Conservation (phyloP, 92 coral and sea anemone species). For the Chrysogorgia sp. region DNA sequence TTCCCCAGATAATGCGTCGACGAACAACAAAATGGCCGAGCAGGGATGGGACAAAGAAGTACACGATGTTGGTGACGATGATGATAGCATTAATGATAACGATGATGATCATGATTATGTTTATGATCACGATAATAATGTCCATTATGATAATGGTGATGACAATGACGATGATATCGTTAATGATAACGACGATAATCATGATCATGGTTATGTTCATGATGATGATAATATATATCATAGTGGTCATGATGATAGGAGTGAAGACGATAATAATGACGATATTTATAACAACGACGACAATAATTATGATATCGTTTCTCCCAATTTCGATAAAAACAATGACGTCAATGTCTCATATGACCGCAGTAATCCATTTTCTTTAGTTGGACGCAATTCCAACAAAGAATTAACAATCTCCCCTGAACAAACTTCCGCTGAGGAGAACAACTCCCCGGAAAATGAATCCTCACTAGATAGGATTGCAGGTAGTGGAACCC, state of each 20-base stretch:
- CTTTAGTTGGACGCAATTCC: neutral
- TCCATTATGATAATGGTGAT: neutral
- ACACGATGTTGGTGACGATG: conserved; percentile 9
- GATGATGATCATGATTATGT: neutral
- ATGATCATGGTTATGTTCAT: neutral
- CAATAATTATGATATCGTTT: too few relatives aligned
- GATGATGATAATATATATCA: neutral
- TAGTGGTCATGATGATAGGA: neutral
- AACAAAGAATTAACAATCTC: neutral
- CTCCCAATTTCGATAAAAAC: too few relatives aligned
- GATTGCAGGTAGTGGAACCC: neutral
- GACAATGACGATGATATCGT: neutral
- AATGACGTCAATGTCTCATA: too few relatives aligned
- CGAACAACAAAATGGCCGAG: neutral
- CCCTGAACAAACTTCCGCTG: too few relatives aligned
- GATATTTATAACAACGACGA: neutral
- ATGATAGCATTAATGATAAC: neutral
- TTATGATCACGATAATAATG: neutral
- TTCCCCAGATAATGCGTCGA: neutral
- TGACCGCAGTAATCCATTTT: neutral
- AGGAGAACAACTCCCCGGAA: neutral
- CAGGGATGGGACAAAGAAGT: neutral
- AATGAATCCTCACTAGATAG: neutral
- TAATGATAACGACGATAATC: neutral
- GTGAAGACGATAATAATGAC: neutral